A percentile compares a stretch with the other conserved stretches of the same genome.
phyloP scores from a whole-genome alignment of 2,797 vertebrate species.

The Anas capensis region DNA sequence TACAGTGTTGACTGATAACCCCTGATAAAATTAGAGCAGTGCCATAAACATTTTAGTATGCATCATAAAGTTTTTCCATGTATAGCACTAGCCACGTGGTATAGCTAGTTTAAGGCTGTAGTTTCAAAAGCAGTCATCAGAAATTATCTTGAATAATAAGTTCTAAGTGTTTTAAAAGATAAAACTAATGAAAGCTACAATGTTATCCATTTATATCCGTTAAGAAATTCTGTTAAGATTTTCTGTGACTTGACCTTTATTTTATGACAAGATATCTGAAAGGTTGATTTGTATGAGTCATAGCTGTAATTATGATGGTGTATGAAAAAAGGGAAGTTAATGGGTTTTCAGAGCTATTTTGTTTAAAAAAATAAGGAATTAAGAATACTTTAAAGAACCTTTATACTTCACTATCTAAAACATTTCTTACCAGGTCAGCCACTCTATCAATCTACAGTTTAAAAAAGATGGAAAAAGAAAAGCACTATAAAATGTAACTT shows the following conservation, averaged over 20 bases:
- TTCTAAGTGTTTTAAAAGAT: constrained; percentile 61
- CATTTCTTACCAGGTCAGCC: constrained; percentile 30
- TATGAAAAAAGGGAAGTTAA: constrained; percentile 57
- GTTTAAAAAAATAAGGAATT: neutral
- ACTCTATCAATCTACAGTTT: constrained; percentile 3
- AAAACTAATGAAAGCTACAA: constrained; percentile 58
- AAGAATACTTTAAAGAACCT: constrained; percentile 36
- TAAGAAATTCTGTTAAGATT: constrained; percentile 60
- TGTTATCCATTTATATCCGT: constrained; percentile 63
- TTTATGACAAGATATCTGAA: constrained; percentile 77
- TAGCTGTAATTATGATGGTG: constrained; percentile 69
- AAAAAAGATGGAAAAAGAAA: constrained; percentile 3
- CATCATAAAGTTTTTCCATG: constrained; percentile 48
- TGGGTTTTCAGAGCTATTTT: constrained; percentile 62
- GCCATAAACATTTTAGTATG: constrained; percentile 62
- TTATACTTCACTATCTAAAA: constrained; percentile 49
- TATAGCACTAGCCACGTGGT: constrained; percentile 11
- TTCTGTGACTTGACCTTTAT: constrained; percentile 77
- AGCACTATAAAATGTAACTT: neutral
- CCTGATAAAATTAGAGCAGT: constrained; percentile 41
- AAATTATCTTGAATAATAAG: constrained; percentile 69
- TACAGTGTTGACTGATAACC: constrained; percentile 62
- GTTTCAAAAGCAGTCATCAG: constrained; percentile 57
- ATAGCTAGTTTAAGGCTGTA: constrained; percentile 41
- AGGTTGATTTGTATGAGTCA: constrained; percentile 79